A percentile compares a stretch with the other conserved stretches of the same genome.
phyloP scores from a whole-genome alignment of 2,888 invertebrate genomes.

The Nephrotoma guestfalica region DNA sequence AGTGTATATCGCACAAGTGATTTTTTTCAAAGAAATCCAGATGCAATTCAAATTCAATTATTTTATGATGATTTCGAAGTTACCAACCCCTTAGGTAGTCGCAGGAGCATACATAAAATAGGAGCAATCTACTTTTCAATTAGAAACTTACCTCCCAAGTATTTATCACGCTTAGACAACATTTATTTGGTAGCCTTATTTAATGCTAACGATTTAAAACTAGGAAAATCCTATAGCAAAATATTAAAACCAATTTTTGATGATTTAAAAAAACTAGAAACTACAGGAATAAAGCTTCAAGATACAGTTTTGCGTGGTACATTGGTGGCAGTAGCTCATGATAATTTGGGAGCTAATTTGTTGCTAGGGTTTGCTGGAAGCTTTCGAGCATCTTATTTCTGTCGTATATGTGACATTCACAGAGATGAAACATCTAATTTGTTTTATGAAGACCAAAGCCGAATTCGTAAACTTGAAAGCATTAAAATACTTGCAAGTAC shows the following conservation, averaged over 20 bases:
- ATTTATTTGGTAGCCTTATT: background rate
- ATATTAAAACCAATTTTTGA: conserved; percentile 1
- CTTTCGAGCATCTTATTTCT: conserved; percentile 4
- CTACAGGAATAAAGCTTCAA: background rate
- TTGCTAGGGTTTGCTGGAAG: background rate
- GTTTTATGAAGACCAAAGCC: background rate
- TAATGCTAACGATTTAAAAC: background rate
- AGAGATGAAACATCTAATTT: background rate
- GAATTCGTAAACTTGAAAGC: background rate
- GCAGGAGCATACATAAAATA: background rate
- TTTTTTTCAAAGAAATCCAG: background rate
- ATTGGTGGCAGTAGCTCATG: background rate
- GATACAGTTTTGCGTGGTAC: background rate
- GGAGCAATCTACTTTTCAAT: background rate
- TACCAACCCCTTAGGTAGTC: background rate
- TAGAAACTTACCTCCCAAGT: background rate
- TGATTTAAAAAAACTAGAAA: background rate
- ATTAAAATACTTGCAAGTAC: background rate
- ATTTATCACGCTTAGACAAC: background rate
- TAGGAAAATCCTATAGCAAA: background rate
- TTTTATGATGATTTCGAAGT: background rate
- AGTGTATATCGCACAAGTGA: background rate
- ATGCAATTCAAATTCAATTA: background rate
- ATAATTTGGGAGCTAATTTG: conserved; percentile 8
- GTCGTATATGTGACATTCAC: background rate